Percentiles rank a stretch among this genome's conserved stretches.
Evolutionary conservation across 2,888 invertebrate genomes (phyloP).

Genomic region (Pinctada fucata): DNA sequence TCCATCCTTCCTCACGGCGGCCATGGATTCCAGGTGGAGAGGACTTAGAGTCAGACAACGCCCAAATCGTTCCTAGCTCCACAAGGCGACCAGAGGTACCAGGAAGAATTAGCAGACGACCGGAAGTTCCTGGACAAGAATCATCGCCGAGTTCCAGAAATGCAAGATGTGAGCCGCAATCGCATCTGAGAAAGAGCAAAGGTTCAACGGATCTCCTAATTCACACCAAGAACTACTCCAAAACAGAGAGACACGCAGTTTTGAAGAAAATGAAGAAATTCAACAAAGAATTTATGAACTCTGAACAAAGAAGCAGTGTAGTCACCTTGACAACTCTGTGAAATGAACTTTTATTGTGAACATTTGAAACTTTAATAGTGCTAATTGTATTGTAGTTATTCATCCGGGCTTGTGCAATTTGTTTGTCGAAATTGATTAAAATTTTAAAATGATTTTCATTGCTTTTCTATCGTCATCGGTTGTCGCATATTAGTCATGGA

Average conservation of each 20-base stretch:
- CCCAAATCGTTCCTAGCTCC: background rate
- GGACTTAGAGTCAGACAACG: background rate
- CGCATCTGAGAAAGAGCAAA: background rate
- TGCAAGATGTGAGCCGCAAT: background rate
- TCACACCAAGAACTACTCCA: background rate
- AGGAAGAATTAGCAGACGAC: background rate
- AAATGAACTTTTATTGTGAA: too few relatives aligned
- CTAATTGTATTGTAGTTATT: too few relatives aligned
- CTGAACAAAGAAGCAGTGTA: too few relatives aligned
- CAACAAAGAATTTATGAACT: background rate
- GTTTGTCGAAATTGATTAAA: too few relatives aligned
- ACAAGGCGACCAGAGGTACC: background rate
- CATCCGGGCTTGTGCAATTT: too few relatives aligned
- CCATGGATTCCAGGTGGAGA: background rate
- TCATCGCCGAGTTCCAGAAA: background rate
- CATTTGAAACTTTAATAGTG: too few relatives aligned
- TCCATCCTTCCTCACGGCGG: background rate
- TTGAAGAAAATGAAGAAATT: conserved; percentile 1
- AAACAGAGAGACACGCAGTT: background rate
- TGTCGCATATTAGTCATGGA: too few relatives aligned
- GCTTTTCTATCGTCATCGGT: too few relatives aligned
- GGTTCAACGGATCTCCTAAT: background rate
- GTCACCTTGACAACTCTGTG: too few relatives aligned
- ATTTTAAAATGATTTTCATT: too few relatives aligned
- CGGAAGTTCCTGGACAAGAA: background rate